A percentile compares a stretch with the other conserved stretches of the same genome.
phyloP scores from a whole-genome alignment of 2,797 vertebrate species.

The Nyctalus aviator region DNA sequence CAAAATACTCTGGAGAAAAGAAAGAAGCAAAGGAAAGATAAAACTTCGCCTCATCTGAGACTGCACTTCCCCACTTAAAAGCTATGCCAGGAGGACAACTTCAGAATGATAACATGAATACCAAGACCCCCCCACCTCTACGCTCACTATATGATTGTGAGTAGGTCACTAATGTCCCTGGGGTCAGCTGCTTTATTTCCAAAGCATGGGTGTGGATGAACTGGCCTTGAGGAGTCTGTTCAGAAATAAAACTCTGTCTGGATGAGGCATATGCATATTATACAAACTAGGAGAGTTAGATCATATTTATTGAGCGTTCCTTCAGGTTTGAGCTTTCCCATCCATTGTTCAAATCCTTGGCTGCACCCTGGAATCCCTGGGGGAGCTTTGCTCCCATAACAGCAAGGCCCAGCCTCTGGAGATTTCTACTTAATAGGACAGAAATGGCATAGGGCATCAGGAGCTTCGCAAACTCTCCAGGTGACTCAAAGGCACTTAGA shows the following conservation, averaged over 20 bases:
- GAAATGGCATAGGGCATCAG: not conserved
- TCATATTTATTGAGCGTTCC: not conserved
- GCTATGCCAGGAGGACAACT: not conserved
- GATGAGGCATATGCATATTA: not conserved
- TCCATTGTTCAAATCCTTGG: not conserved
- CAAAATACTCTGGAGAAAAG: not conserved
- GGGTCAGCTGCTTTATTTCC: not conserved
- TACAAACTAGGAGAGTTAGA: not conserved
- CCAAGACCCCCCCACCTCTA: not conserved
- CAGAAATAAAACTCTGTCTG: not conserved
- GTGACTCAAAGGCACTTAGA: not conserved
- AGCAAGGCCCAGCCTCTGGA: not conserved
- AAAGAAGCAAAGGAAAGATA: not conserved
- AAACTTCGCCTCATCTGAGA: not conserved
- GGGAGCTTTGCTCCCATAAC: not conserved
- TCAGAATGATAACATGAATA: not conserved
- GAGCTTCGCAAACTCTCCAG: not conserved
- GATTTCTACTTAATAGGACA: not conserved
- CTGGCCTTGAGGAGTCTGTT: not conserved
- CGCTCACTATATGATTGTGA: not conserved
- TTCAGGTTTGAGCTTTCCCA: not conserved
- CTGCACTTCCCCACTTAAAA: not conserved
- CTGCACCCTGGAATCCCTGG: not conserved
- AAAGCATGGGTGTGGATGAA: not conserved
- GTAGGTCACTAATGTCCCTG: not conserved